These are phyloP conservation scores for Eupithecia dodoneata DNA, from an alignment of 2,888 invertebrate species.

Conservation along the genomic window DNA sequence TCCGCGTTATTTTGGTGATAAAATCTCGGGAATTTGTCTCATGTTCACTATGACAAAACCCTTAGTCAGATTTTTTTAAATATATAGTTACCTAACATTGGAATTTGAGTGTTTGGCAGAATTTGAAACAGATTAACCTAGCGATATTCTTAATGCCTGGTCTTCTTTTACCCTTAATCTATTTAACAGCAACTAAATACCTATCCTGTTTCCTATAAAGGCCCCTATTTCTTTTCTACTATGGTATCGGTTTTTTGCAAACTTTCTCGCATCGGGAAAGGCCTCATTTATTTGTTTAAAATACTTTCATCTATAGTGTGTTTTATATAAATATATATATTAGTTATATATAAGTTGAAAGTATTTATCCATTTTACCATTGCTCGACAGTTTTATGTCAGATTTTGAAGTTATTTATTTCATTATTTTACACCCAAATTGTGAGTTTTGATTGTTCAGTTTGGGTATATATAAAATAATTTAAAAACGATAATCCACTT, in stretches of 20 bases:
- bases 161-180: not conserved
- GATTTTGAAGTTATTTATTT: slow-evolving; percentile 7
- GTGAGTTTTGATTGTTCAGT: too few species aligned
- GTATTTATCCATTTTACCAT: slow-evolving; percentile 47
- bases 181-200: not conserved
- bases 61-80: not conserved
- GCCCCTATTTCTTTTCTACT: slow-evolving; percentile 14
- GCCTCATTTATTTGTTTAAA: slow-evolving; percentile 49
- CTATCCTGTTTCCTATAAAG: not conserved
- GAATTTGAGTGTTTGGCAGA: not conserved
- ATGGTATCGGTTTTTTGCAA: slow-evolving; percentile 21
- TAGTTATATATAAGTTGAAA: slow-evolving; percentile 30
- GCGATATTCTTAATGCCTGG: not conserved
- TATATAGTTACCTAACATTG: not conserved
- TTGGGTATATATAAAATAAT: too few species aligned
- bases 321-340: too few species aligned
- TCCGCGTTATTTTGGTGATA: not conserved
- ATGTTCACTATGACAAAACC: not conserved
- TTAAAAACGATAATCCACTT: not conserved
- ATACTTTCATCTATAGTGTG: slow-evolving; percentile 42
- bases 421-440: not conserved
- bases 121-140: not conserved
- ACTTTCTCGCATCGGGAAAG: slow-evolving; percentile 46
- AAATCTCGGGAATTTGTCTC: not conserved
- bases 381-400: slow-evolving; percentile 51